phyloP scores from a whole-genome alignment of 2,797 vertebrate genomes.

The Pelobates cultripes region DNA sequence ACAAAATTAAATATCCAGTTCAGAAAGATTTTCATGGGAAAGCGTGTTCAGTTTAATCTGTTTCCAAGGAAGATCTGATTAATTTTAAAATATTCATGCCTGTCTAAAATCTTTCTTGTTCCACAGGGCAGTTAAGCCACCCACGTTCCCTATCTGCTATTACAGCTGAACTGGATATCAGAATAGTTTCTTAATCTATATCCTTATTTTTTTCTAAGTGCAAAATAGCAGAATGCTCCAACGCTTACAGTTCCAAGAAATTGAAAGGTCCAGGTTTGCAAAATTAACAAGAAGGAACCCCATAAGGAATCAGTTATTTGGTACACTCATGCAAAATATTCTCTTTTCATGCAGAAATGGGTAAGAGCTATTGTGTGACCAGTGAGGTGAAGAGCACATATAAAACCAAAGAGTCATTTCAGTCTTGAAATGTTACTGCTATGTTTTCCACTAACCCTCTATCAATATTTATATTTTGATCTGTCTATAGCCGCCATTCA shows the following conservation, averaged over 20 bases:
- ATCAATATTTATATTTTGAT: constrained; percentile 17
- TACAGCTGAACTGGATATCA: constrained; percentile 56
- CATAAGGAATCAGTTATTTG: constrained; percentile 38
- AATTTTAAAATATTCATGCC: constrained; percentile 62
- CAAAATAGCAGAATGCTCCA: constrained; percentile 54
- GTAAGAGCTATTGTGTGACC: constrained; percentile 15
- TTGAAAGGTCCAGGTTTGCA: constrained; percentile 42
- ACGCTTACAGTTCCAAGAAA: constrained; percentile 48
- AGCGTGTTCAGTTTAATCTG: constrained; percentile 52
- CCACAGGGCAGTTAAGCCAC: constrained; percentile 55
- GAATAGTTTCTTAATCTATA: constrained; percentile 58
- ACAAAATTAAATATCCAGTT: constrained; percentile 54
- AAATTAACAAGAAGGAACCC: constrained; percentile 34
- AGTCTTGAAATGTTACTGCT: constrained; percentile 15
- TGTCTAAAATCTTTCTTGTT: constrained; percentile 59
- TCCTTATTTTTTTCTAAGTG: constrained; percentile 19
- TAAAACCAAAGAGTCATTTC: constrained; percentile 35
- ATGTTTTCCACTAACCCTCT: neutral
- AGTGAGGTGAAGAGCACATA: constrained; percentile 42
- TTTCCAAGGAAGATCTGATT: constrained; percentile 53
- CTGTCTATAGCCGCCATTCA: neutral
- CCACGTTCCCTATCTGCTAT: constrained; percentile 53
- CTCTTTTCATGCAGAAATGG: constrained; percentile 34
- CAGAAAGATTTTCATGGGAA: constrained; percentile 29
- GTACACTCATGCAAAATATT: constrained; percentile 52